These are phyloP conservation scores for Muntiacus reevesi DNA, from an alignment of 2,113 vertebrate species.

Conservation along the genomic window DNA sequence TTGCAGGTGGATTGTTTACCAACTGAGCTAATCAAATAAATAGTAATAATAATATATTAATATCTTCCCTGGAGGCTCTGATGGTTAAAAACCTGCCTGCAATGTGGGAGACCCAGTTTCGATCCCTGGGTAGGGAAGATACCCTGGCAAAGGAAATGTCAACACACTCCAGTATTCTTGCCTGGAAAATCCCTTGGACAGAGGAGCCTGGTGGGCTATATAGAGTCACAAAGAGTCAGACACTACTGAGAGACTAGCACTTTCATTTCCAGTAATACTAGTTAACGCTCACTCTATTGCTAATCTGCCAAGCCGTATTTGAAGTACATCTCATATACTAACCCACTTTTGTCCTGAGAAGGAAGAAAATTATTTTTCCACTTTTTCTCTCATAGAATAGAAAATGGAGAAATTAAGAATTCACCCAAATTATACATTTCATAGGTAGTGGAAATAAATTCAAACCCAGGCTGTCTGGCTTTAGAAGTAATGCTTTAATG, in stretches of 20 bases:
- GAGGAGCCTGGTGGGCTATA: background rate
- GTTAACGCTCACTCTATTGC: background rate
- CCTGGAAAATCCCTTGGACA: background rate
- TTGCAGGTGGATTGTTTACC: background rate
- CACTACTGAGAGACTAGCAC: background rate
- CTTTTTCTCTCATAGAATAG: background rate
- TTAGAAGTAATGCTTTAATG: background rate
- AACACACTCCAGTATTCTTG: background rate
- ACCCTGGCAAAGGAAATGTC: background rate
- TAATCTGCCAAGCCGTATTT: background rate
- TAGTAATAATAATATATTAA: background rate
- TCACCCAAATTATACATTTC: background rate
- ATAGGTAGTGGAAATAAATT: background rate
- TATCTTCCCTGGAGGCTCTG: background rate
- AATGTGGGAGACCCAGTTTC: background rate
- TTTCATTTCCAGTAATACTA: background rate
- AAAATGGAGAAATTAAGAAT: background rate
- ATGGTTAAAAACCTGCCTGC: background rate
- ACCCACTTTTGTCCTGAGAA: background rate
- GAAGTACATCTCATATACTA: background rate
- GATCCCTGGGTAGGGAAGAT: background rate
- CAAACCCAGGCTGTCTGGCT: background rate
- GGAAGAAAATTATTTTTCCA: background rate
- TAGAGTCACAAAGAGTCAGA: background rate
- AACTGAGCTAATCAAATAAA: background rate